A percentile compares a stretch with the other conserved stretches of the same genome.
These are phyloP conservation scores for Lepidocyrtoides sp. DNA, from an alignment of 2,888 invertebrate genomes.

Conservation along the genomic window DNA sequence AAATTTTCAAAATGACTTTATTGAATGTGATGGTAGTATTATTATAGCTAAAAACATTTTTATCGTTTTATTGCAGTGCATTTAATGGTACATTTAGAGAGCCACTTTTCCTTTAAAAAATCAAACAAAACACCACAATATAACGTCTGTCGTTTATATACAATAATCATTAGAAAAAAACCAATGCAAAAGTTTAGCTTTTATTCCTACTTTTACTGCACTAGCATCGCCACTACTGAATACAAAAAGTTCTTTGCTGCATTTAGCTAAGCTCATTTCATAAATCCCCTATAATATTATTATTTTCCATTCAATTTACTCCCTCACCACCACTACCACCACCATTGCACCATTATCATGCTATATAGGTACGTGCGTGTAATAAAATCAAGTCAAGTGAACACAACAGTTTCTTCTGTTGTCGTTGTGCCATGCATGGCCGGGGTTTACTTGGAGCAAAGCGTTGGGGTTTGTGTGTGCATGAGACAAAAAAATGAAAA, in stretches of 20 bases:
- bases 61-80: constrained; percentile 21
- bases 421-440: too few relatives aligned
- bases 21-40: not conserved
- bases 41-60: not conserved
- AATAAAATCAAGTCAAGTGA: constrained; percentile 41
- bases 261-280: not conserved
- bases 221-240: too few relatives aligned
- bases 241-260: not conserved
- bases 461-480: not conserved
- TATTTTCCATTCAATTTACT: constrained; percentile 4
- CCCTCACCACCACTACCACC: too few relatives aligned
- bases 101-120: not conserved
- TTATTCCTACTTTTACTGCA: not conserved
- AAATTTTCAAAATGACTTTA: not conserved
- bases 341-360: not conserved
- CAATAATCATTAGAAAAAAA: not conserved
- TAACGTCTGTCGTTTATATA: not conserved
- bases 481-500: constrained; percentile 1
- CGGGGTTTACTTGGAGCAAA: too few relatives aligned
- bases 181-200: not conserved
- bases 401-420: not conserved
- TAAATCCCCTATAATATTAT: not conserved
- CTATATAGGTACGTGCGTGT: not conserved
- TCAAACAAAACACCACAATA: not conserved
- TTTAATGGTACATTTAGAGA: constrained; percentile 1